Base-by-base conservation (phyloP, 2,888 invertebrate species). In the Ichneumoninae sp. region DNA sequence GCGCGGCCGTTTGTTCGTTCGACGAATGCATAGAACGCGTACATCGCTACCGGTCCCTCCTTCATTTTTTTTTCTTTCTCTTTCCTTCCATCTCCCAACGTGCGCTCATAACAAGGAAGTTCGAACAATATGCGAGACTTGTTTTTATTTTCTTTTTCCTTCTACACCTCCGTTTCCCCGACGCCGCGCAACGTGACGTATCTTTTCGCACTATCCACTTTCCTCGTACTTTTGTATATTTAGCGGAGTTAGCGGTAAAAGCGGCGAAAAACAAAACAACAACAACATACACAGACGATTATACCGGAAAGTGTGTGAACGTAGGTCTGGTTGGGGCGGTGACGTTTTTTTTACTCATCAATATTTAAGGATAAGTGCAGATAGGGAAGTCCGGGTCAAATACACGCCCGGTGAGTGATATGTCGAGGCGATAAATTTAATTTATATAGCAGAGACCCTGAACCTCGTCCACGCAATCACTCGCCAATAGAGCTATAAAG, bases 91-190 rank as follows among this genome's bases (percentile, higher is more conserved):
- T 22, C 16, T 33, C 1, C 16, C 69, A 7, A 44, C 8, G 19
- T 22, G 60, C 44, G 16, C 83, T 89, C 89, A 87, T 90, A 90
- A 90, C 89, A 89, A 89, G 88, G 87, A 90, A 89, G 89, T 88
- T 83, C 85, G 80, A 86, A 89, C 88, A 88, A 90, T 89, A 87
- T 86, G 83, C 86, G 85, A 79, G 87, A 83, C 86, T 83, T 87
- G 87, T 86, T 87, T 85, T 63, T 33, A 30, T 30, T 33, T 63
- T 33, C 22, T 30, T 63, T 33, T 63, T 82, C 81, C 82, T 77
- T 54, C 50, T 26, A 22, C 33, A 63, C 47, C 33, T 63, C 13
- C 19, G 33, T 63, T 57, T 80, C 44, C 54, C 82, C 68, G 63
- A 52, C 47, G 36, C 63, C 82, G 86, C 85, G 87, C 87, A 87